Evolutionary conservation across 2,113 vertebrate genomes (phyloP).

Genomic region (Etheostoma cragini): DNA sequence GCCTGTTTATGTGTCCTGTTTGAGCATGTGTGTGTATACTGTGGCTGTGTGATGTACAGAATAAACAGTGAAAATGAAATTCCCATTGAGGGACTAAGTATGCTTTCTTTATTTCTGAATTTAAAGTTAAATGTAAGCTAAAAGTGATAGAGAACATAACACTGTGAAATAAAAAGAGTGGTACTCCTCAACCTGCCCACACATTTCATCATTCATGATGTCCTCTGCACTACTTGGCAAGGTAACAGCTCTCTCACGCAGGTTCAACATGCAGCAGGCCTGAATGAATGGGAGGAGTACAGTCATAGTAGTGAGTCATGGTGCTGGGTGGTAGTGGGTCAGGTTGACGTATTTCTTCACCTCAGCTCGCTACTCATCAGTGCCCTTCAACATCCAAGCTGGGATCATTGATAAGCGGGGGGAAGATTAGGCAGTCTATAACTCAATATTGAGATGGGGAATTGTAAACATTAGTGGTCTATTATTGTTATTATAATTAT

Average conservation of each 20-base stretch:
- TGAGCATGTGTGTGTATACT: too few species aligned
- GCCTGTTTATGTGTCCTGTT: too few species aligned
- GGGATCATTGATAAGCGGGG: constrained; percentile 15
- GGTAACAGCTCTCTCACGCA: neutral
- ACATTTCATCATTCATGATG: neutral
- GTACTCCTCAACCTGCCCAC: neutral
- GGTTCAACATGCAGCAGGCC: neutral
- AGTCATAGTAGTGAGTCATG: constrained; percentile 58
- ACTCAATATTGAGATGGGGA: constrained; percentile 32
- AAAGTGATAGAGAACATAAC: neutral
- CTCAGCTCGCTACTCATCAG: constrained; percentile 26
- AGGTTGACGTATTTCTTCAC: constrained; percentile 43
- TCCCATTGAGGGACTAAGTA: too few species aligned
- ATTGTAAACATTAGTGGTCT: too few species aligned
- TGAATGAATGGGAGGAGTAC: constrained; percentile 35
- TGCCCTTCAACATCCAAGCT: constrained; percentile 46
- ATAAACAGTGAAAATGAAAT: too few species aligned
- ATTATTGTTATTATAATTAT: too few species aligned
- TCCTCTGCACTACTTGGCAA: neutral
- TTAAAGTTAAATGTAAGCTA: neutral
- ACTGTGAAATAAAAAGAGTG: neutral
- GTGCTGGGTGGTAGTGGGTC: constrained; percentile 25
- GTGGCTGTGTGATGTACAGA: too few species aligned
- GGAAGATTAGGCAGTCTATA: constrained; percentile 17
- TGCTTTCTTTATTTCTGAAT: neutral